Evolutionary conservation across 2,888 invertebrate genomes (phyloP), one percentile per base, ranked within the genome.

Genomic region (Elmis aenea): DNA sequence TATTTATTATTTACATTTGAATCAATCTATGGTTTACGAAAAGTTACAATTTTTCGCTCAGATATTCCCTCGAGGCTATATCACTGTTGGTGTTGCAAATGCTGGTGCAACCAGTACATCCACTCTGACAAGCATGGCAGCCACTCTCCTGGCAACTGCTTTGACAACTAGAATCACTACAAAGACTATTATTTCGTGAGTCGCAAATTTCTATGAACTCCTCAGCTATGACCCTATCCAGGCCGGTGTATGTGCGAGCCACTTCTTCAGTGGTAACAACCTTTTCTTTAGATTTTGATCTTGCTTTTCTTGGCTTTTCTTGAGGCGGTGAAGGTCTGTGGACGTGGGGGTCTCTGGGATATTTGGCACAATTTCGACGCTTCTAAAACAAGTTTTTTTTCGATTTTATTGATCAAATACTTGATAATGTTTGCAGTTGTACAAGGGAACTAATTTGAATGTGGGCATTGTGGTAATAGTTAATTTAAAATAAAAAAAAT

Each of bases 131-230:
- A 12, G 37, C 36, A 21, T 39, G 38, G n/a, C 36, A 37, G 12
- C 42, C 28, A 32, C 51, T 54, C 36, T n/a, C n/a, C n/a, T n/a
- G n/a, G 28, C 48, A 46, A 29, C 48, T 45, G 18, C 48, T 46
- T 27, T 47, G 50, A 23, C 52, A 50, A n/a, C 50, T 52, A 5
- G 50, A 53, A 28, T 57, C 55, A 42, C 62, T 62, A 45, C 61
- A 58, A 13, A 63, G 49, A 43, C 60, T 62, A 35, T 55, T 58
- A 10, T 76, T 67, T 51, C 67, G 73, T 60, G 73, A 73, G 58
- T 77, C 76, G 57, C 76, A 77, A 31, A 75, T 76, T 27, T 76
- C 75, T 48, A 78, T 78, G 61, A 77, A 78, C 63, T 78, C 76
- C 59, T 78, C 78, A 6, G 78, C 78, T 57, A 78, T 77, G 3